Evolutionary conservation across 2,888 invertebrate genomes (phyloP).

Genomic region (Venusia cambrica): DNA sequence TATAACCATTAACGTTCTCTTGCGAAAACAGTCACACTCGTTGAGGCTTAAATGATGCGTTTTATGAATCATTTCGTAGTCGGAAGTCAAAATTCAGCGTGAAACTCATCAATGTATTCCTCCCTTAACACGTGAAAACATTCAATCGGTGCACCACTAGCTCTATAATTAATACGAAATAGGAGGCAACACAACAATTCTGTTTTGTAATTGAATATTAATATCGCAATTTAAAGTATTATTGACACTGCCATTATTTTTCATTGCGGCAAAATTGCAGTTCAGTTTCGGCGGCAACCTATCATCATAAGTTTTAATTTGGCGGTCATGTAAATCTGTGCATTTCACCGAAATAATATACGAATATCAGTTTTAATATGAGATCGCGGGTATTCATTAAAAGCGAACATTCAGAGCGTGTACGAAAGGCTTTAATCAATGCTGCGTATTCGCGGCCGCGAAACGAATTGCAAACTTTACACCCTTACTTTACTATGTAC

Average conservation of each 20-base stretch:
- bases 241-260: constrained; percentile 27
- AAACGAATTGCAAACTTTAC: constrained; percentile 44
- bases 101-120: constrained; percentile 1
- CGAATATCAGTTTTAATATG: constrained; percentile 45
- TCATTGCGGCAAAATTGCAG: constrained; percentile 28
- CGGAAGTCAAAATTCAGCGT: constrained; percentile 7
- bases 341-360: constrained; percentile 43
- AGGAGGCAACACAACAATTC: constrained; percentile 14
- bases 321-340: constrained; percentile 23
- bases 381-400: constrained; percentile 48
- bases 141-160: not conserved
- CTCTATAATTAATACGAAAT: constrained; percentile 15
- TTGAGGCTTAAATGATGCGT: no score
- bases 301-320: constrained; percentile 33
- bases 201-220: constrained; percentile 24
- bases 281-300: constrained; percentile 24
- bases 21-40: no score
- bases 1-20: no score
- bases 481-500: constrained; percentile 42
- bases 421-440: constrained; percentile 54
- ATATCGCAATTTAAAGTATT: constrained; percentile 25
- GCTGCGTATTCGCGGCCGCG: constrained; percentile 42
- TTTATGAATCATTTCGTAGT: no score
- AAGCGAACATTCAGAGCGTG: constrained; percentile 49
- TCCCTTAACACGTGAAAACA: constrained; percentile 3